Evolutionary conservation across 35 echinoderm and acorn worm species (phyloP), one percentile per base, ranked within the genome.

Genomic region (Lytechinus variegatus): DNA sequence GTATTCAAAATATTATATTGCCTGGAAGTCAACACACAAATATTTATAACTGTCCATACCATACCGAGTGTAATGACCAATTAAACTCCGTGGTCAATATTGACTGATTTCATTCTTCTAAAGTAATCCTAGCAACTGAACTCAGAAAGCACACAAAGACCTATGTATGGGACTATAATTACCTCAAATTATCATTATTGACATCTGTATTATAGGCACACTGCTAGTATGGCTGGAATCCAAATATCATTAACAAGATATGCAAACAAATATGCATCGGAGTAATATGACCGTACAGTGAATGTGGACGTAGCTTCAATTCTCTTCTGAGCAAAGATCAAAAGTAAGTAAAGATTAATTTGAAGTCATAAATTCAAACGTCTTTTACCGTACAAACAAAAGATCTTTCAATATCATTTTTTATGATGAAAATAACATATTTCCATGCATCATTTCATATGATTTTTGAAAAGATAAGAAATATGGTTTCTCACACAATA

Each of bases 141-240:
- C 16, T 24, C 4, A 24, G 12, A n/a, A n/a, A 79, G 66, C 66
- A 79, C 66, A 79, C 66, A 79, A 19, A 79, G 66, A 79, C 66
- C 66, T n/a, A 79, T 79, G 66, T 79, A 79, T 79, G 66, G 66
- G 66, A 79, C 14, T 79, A 24, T 79, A n/a, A 79, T 79, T 79
- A 79, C 66, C 66, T 79, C 16, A 79, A 79, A 79, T 79, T 19
- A 79, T 79, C 66, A 79, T 24, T 79, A 79, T 79, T 79, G 16
- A 24, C 66, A 79, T 79, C 21, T 24, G n/a, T 21, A 79, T 79
- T 79, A 79, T 44, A 44, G 2, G 66, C 66, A 79, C 66, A 79
- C 66, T 5, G 19, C 16, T 79, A 24, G 7, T n/a, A 79, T 79
- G 4, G 66, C 19, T 24, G 16, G 66, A 79, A 79, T 79, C 21